phyloP scores from a whole-genome alignment of 2,888 invertebrate species.

The Trichacis sp. region DNA sequence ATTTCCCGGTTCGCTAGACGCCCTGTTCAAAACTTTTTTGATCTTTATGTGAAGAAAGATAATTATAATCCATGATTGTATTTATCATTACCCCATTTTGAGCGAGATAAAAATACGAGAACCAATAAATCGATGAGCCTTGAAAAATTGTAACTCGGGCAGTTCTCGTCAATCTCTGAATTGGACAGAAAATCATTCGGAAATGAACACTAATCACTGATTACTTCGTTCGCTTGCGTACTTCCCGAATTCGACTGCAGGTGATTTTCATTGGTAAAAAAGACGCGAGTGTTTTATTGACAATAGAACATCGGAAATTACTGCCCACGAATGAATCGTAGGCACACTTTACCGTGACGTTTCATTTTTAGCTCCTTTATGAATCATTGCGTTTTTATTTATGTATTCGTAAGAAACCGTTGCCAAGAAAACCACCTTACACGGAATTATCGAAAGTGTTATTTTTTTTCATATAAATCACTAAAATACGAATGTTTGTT shows the following conservation, averaged over 20 bases:
- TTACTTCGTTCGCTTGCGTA: conserved; percentile 10
- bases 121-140: too few species aligned
- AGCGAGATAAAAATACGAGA: too few species aligned
- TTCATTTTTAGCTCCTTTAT: conserved; percentile 18
- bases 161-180: conserved; percentile 18
- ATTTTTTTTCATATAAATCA: too few species aligned
- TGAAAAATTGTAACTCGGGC: background rate
- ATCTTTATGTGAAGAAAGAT: too few species aligned
- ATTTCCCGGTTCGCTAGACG: too few species aligned
- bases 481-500: too few species aligned
- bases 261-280: conserved; percentile 16
- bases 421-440: background rate
- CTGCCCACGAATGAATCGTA: background rate
- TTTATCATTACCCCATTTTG: too few species aligned
- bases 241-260: conserved; percentile 23
- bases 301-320: conserved; percentile 3
- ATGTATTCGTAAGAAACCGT: background rate
- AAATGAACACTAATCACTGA: conserved; percentile 26
- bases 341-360: conserved; percentile 10
- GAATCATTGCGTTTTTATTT: conserved; percentile 35
- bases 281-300: conserved; percentile 18
- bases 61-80: too few species aligned
- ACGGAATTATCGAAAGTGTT: background rate
- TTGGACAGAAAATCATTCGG: conserved; percentile 22
- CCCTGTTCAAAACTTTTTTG: too few species aligned